phyloP scores from a whole-genome alignment of 2,888 invertebrate species.

The Melieria omissa region DNA sequence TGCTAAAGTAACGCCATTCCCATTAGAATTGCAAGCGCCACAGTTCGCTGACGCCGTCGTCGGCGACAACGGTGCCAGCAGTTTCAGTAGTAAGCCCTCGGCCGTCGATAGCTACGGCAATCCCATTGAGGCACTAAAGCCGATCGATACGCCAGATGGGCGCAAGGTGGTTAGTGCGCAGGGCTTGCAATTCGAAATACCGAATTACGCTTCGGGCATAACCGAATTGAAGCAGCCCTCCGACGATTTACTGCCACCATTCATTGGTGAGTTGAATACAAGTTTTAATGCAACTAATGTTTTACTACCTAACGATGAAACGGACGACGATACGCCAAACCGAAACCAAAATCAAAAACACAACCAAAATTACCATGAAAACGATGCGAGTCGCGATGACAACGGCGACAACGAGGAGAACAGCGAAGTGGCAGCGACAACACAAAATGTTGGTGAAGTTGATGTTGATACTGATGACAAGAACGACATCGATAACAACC shows the following conservation, averaged over 20 bases:
- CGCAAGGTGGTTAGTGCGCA: constrained; percentile 62
- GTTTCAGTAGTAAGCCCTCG: constrained; percentile 31
- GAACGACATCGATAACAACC: constrained; percentile 13
- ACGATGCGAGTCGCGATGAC: not conserved
- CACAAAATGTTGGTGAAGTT: not conserved
- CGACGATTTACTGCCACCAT: constrained; percentile 64
- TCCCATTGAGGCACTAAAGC: constrained; percentile 60
- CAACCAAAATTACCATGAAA: not conserved
- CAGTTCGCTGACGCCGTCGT: constrained; percentile 46
- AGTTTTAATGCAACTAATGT: constrained; percentile 22
- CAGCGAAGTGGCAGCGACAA: not conserved
- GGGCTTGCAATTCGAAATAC: constrained; percentile 65
- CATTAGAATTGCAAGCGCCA: constrained; percentile 64
- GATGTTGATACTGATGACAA: constrained; percentile 24
- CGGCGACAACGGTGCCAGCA: constrained; percentile 27
- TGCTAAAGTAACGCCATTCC: constrained; percentile 62
- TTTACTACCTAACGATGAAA: not conserved
- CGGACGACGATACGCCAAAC: constrained; percentile 21
- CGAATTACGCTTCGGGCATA: constrained; percentile 66
- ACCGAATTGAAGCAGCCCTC: constrained; percentile 64
- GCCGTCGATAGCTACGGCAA: constrained; percentile 65
- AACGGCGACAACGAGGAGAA: not conserved
- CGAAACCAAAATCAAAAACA: not conserved
- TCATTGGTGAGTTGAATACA: constrained; percentile 62
- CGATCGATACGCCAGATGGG: constrained; percentile 64